Conservation (phyloP, 2,888 invertebrate species). For the Cephus sareptanus region DNA sequence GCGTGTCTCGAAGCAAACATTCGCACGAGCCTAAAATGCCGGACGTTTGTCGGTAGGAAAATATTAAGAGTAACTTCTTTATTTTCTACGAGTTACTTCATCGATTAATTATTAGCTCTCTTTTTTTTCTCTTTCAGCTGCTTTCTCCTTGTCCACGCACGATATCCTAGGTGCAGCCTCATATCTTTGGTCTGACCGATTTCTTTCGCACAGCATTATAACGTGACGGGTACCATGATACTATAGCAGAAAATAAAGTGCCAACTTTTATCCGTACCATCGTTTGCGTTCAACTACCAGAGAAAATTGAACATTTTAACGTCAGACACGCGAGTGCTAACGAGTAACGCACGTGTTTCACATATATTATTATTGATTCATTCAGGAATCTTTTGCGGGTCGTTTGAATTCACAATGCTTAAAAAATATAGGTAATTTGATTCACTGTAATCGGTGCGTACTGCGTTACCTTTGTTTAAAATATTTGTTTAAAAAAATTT, state of each 20-base stretch:
- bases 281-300: background rate
- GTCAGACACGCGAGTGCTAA: background rate
- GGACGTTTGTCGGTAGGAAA: slow-evolving; percentile 32
- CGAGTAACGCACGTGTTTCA: background rate
- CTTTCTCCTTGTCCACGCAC: slow-evolving; percentile 1
- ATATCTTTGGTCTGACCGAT: slow-evolving; percentile 43
- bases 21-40: background rate
- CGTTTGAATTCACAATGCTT: background rate
- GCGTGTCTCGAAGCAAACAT: background rate
- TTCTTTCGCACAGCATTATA: slow-evolving; percentile 8
- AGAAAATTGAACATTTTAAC: background rate
- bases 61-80: slow-evolving; percentile 37
- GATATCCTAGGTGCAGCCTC: slow-evolving; percentile 25
- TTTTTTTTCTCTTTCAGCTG: background rate
- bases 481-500: too few relatives aligned
- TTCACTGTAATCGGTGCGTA: background rate
- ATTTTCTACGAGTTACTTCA: slow-evolving; percentile 17
- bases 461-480: background rate
- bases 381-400: background rate
- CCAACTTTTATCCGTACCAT: background rate
- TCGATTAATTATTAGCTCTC: background rate
- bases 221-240: background rate
- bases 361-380: background rate
- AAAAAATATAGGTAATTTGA: background rate
- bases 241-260: background rate